These are phyloP conservation scores for Luehdorfia chinensis DNA, from an alignment of 1,140 invertebrate genomes.

Conservation along the genomic window DNA sequence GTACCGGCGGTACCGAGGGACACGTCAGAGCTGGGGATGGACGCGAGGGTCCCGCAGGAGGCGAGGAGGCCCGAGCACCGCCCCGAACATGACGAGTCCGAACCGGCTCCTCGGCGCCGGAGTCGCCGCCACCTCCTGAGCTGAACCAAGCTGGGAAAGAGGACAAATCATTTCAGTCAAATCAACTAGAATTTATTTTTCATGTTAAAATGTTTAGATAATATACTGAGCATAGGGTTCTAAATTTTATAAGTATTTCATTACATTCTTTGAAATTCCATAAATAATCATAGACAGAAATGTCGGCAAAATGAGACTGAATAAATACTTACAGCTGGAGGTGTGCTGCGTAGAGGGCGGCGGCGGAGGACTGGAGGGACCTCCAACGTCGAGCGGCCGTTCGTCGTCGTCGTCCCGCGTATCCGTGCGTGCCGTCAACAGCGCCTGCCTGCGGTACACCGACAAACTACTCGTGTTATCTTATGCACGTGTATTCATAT, in stretches of 20 bases:
- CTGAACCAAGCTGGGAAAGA: slow-evolving; percentile 78
- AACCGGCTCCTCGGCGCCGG: slow-evolving; percentile 79
- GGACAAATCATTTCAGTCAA: no score
- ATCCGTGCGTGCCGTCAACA: slow-evolving; percentile 81
- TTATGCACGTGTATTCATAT: slow-evolving; percentile 21
- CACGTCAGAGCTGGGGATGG: slow-evolving; percentile 90
- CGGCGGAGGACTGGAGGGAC: slow-evolving; percentile 87
- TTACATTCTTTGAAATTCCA: no score
- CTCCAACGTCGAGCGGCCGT: slow-evolving; percentile 92
- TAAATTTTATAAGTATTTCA: no score
- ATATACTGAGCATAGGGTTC: no score
- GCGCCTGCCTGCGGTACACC: slow-evolving; percentile 86
- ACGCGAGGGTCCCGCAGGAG: slow-evolving; percentile 78
- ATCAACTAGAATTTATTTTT: no score
- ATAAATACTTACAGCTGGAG: slow-evolving; percentile 56
- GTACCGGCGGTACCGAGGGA: slow-evolving; percentile 90
- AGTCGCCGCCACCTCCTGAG: slow-evolving; percentile 72
- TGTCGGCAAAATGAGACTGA: no score
- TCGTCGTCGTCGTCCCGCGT: slow-evolving; percentile 86
- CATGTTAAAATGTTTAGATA: no score
- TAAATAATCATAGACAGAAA: no score
- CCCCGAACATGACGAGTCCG: slow-evolving; percentile 83
- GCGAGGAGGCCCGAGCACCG: slow-evolving; percentile 78
- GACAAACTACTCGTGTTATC: slow-evolving; percentile 71
- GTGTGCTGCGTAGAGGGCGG: slow-evolving; percentile 65